Evolutionary conservation across 2,113 vertebrate species (phyloP).

Genomic region (Zosterops hypoxanthus): DNA sequence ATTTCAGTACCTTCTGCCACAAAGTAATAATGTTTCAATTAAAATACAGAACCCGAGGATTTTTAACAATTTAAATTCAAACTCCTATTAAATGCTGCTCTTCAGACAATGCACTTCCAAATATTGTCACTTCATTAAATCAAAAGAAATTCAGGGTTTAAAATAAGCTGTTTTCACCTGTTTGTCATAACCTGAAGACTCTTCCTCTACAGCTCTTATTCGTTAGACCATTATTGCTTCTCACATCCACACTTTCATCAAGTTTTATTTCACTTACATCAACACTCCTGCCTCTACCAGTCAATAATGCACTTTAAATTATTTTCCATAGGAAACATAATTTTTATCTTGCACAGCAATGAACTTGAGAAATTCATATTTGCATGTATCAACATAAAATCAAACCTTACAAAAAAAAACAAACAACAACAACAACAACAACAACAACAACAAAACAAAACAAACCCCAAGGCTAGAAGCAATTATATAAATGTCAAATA

Average conservation of each 20-base stretch:
- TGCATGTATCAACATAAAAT: neutral
- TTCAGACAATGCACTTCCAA: neutral
- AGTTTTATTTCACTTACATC: neutral
- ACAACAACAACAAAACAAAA: neutral
- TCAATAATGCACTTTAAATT: neutral
- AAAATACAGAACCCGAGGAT: neutral
- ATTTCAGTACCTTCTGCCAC: neutral
- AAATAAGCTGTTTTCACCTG: neutral
- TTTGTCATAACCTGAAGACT: neutral
- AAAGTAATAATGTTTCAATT: neutral
- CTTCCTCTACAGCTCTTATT: neutral
- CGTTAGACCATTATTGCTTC: neutral
- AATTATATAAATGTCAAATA: neutral
- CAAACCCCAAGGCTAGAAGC: neutral
- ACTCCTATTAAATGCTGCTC: neutral
- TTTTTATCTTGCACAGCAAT: neutral
- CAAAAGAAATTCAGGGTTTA: rapidly evolving
- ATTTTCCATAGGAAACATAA: neutral
- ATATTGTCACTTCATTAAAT: neutral
- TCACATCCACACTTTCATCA: neutral
- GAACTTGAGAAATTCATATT: neutral
- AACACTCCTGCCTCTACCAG: neutral
- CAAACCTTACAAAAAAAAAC: neutral
- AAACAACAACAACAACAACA: too few relatives aligned
- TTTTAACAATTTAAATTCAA: neutral